A percentile compares a stretch with the other conserved stretches of the same genome.
phyloP scores from a whole-genome alignment of 2,888 invertebrate genomes.

The Aelia acuminata region DNA sequence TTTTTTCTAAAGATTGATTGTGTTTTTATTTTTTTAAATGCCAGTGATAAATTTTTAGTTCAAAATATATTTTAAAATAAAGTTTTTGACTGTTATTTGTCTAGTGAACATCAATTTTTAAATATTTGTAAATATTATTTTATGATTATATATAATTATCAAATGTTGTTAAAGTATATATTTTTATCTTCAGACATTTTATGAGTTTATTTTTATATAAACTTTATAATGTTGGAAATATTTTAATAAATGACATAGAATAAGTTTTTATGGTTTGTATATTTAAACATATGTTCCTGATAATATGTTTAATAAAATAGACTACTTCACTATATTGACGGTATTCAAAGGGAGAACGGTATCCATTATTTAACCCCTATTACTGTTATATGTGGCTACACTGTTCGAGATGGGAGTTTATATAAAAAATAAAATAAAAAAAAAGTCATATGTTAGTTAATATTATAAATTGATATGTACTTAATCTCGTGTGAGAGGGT shows the following conservation, averaged over 20 bases:
- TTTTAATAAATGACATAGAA: neutral
- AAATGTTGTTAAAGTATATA: neutral
- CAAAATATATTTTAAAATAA: neutral
- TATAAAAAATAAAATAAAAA: no score
- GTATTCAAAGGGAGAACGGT: no score
- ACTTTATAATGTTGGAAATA: neutral
- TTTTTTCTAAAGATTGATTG: neutral
- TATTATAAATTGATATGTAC: no score
- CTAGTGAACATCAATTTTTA: neutral
- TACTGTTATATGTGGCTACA: no score
- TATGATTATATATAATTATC: neutral
- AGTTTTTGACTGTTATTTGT: neutral
- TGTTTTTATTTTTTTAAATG: neutral
- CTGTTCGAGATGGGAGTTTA: no score
- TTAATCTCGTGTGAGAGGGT: no score
- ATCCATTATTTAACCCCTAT: no score
- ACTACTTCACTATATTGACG: no score
- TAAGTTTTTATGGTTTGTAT: neutral
- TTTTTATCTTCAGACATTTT: neutral
- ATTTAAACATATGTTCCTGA: no score
- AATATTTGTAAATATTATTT: no score
- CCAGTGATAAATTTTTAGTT: neutral
- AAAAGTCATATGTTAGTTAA: no score
- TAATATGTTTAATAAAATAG: no score
- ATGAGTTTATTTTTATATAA: neutral